These are phyloP conservation scores for Theocolax elegans DNA, from an alignment of 1,140 invertebrate species.

Conservation along the genomic window DNA sequence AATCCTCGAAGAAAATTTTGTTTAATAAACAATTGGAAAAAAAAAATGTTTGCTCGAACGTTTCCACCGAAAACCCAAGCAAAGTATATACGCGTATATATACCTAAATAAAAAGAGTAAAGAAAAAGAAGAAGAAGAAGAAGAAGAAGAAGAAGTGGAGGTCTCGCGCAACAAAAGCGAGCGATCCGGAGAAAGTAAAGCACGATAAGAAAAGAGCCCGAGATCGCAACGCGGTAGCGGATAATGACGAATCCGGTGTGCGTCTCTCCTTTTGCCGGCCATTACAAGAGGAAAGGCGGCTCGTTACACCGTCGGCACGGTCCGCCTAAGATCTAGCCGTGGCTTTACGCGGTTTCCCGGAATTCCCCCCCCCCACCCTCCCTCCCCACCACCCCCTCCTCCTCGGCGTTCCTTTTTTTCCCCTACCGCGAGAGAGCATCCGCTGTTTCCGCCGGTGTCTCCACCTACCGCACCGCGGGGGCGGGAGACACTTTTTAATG, in stretches of 20 bases:
- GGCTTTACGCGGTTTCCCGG: slow-evolving; percentile 39
- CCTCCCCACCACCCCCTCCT: not conserved
- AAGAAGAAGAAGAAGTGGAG: not conserved
- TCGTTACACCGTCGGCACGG: slow-evolving; percentile 31
- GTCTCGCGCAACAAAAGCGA: no score
- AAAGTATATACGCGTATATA: no score
- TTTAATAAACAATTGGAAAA: no score
- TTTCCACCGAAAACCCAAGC: no score
- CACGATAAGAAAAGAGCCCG: no score
- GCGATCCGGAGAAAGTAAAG: no score
- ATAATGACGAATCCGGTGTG: no score
- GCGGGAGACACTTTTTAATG: slow-evolving; percentile 38
- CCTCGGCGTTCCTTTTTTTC: slow-evolving; percentile 14
- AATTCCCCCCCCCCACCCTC: slow-evolving; percentile 13
- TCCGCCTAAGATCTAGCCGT: slow-evolving; percentile 29
- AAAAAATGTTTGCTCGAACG: no score
- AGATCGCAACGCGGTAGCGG: no score
- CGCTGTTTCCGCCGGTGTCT: not conserved
- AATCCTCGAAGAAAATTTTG: no score
- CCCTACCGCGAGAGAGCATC: not conserved
- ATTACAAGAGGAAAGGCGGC: no score
- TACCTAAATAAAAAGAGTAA: not conserved
- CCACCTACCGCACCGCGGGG: slow-evolving; percentile 25
- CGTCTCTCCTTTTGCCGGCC: no score
- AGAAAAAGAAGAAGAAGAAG: not conserved